These are phyloP conservation scores for Thelaira solivaga DNA, from an alignment of 2,888 invertebrate genomes.

Conservation along the genomic window DNA sequence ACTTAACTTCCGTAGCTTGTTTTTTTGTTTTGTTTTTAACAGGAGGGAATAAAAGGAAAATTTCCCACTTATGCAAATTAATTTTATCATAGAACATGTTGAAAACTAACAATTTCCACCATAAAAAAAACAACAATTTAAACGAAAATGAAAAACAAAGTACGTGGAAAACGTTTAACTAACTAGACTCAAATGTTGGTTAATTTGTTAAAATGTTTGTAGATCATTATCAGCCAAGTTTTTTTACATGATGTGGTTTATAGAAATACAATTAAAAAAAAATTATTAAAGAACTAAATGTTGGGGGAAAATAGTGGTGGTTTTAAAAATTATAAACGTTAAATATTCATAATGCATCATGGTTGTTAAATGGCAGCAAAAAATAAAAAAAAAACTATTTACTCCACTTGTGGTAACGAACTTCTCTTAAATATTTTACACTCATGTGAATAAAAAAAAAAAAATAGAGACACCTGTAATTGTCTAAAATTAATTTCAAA, in stretches of 20 bases:
- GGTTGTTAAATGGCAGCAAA: not conserved
- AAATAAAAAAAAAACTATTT: not conserved
- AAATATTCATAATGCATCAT: constrained; percentile 6
- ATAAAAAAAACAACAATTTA: constrained; percentile 1
- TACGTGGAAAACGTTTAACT: constrained; percentile 48
- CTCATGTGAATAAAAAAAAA: not conserved
- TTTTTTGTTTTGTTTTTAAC: not conserved
- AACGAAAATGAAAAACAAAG: not conserved
- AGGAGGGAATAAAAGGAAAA: constrained; percentile 11
- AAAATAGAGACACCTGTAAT: constrained; percentile 42
- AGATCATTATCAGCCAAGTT: constrained; percentile 51
- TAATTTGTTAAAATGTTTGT: constrained; percentile 62
- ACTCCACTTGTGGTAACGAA: not conserved
- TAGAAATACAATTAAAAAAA: not conserved
- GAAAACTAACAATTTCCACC: constrained; percentile 46
- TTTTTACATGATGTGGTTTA: constrained; percentile 32
- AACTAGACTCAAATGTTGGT: constrained; percentile 56
- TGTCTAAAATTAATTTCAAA: constrained; percentile 29
- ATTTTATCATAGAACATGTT: constrained; percentile 45
- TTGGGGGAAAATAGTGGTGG: constrained; percentile 2
- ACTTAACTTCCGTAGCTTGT: constrained; percentile 16
- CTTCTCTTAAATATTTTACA: not conserved
- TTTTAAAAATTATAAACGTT: not conserved
- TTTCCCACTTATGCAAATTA: constrained; percentile 62
- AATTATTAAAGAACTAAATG: not conserved